These are phyloP conservation scores for Phyto melanocephala DNA, from an alignment of 2,888 invertebrate species.

Conservation along the genomic window DNA sequence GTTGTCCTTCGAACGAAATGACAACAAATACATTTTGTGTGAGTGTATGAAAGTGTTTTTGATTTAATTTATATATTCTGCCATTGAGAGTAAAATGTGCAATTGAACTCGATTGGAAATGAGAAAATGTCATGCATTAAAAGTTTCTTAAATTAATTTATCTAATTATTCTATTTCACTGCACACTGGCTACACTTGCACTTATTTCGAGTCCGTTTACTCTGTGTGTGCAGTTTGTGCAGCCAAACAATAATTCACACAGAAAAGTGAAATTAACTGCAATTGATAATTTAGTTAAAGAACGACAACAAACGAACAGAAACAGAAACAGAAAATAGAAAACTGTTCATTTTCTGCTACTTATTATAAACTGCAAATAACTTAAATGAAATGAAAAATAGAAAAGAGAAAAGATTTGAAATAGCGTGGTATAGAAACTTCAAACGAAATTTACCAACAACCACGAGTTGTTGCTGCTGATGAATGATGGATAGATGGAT, in stretches of 20 bases:
- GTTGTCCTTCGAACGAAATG: background rate
- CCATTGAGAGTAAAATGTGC: conserved; percentile 19
- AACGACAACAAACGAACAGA: background rate
- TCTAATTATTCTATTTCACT: conserved; percentile 50
- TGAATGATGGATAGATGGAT: conserved; percentile 36
- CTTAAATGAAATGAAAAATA: background rate
- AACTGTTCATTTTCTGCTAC: conserved; percentile 4
- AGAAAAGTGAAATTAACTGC: conserved; percentile 55
- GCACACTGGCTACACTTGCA: background rate
- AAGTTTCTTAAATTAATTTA: conserved; percentile 54
- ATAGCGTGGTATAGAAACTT: background rate
- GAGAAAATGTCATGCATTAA: conserved; percentile 39
- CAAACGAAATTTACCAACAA: background rate
- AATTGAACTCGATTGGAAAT: conserved; percentile 30
- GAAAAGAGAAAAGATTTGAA: background rate
- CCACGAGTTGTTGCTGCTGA: conserved; percentile 23
- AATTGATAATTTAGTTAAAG: conserved; percentile 48
- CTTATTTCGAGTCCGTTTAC: too few relatives aligned
- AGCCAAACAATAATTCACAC: background rate
- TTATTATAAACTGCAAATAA: background rate
- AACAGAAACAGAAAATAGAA: background rate
- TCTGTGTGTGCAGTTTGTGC: too few relatives aligned
- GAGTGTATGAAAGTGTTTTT: background rate
- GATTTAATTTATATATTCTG: conserved; percentile 41
- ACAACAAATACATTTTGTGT: background rate